Percentiles rank a stretch among this genome's conserved stretches.
phyloP scores from a whole-genome alignment of 2,113 vertebrate genomes.

The Vombatus ursinus region DNA sequence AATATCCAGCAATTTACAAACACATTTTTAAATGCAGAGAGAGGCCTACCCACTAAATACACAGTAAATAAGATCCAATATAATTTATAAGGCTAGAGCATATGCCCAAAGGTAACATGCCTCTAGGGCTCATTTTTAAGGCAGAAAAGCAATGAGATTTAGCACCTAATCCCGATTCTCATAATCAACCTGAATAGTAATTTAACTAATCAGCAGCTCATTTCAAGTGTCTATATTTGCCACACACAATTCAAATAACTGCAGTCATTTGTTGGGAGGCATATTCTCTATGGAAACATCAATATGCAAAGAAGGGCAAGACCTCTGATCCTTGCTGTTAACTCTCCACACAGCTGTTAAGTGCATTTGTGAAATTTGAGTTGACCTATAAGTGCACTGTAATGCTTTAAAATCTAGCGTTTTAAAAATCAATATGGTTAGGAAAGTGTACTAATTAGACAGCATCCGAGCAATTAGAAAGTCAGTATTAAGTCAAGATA shows the following conservation, averaged over 20 bases:
- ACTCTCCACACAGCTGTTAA: constrained; percentile 72
- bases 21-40: not conserved
- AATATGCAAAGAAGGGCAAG: constrained; percentile 66
- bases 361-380: constrained; percentile 76
- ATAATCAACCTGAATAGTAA: constrained; percentile 60
- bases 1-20: not conserved
- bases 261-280: constrained; percentile 59
- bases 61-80: constrained; percentile 50
- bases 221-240: constrained; percentile 41
- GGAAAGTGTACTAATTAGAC: constrained; percentile 68
- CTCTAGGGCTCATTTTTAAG: constrained; percentile 36
- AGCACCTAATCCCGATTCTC: constrained; percentile 55
- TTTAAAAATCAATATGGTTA: constrained; percentile 74
- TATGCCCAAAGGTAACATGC: constrained; percentile 35
- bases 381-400: constrained; percentile 47
- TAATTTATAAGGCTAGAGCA: constrained; percentile 20
- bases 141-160: constrained; percentile 42
- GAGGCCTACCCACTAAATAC: constrained; percentile 6
- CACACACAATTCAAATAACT: constrained; percentile 65
- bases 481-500: constrained; percentile 62
- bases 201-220: constrained; percentile 53
- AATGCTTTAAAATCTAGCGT: constrained; percentile 70
- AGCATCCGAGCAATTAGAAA: constrained; percentile 72
- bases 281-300: constrained; percentile 66
- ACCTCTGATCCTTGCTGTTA: constrained; percentile 54